phyloP scores from a whole-genome alignment of 2,888 invertebrate genomes.

The Habroteleia sp. region DNA sequence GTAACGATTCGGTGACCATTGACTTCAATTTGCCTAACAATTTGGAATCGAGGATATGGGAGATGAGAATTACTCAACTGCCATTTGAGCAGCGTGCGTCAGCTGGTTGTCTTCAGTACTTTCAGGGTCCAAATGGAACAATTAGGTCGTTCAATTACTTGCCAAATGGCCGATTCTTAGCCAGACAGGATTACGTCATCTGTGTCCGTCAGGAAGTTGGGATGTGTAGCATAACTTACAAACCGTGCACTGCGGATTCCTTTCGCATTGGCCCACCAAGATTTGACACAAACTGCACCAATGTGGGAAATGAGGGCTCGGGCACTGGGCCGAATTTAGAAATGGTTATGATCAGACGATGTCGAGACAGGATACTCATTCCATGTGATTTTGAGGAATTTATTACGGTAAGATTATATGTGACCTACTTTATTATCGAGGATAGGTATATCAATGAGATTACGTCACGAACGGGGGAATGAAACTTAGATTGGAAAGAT shows the following conservation, averaged over 20 bases:
- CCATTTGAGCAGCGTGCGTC: constrained; percentile 90
- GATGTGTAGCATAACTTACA: constrained; percentile 89
- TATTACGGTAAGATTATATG: constrained; percentile 83
- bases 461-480: too few relatives aligned
- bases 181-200: constrained; percentile 89
- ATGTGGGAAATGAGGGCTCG: constrained; percentile 73
- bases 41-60: constrained; percentile 88
- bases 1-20: constrained; percentile 82
- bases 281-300: constrained; percentile 50
- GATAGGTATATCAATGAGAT: too few relatives aligned
- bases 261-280: constrained; percentile 87
- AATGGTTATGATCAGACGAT: constrained; percentile 82
- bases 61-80: constrained; percentile 88
- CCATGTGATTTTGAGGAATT: constrained; percentile 93
- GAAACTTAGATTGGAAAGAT: too few relatives aligned
- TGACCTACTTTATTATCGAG: too few relatives aligned
- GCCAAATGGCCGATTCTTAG: constrained; percentile 90
- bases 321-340: constrained; percentile 78
- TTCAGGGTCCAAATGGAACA: constrained; percentile 84
- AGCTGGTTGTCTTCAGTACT: constrained; percentile 89
- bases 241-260: constrained; percentile 88
- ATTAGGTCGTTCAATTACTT: constrained; percentile 91
- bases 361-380: constrained; percentile 88
- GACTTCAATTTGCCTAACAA: constrained; percentile 83
- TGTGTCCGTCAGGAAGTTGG: constrained; percentile 87